Conservation (phyloP, 2,113 vertebrate species). For the Ictidomys tridecemlineatus region DNA sequence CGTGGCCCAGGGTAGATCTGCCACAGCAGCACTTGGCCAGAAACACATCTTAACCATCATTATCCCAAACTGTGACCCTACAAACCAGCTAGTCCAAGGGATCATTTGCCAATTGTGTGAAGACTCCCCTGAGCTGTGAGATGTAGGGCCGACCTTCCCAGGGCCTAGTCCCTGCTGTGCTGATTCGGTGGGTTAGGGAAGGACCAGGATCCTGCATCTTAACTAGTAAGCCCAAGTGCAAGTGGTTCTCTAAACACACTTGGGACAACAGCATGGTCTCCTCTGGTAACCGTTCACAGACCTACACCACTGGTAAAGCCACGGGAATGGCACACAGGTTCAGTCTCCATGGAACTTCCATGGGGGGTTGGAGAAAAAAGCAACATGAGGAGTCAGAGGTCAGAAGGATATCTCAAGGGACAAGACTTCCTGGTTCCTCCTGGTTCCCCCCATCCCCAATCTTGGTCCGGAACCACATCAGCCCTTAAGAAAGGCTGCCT, state of each 20-base stretch:
- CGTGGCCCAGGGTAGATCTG: rapidly evolving
- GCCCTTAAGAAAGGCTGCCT: neutral
- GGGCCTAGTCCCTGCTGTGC: no score
- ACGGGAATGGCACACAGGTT: neutral
- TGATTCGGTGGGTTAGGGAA: neutral
- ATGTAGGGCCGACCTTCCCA: neutral
- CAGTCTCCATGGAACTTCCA: neutral
- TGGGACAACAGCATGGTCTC: neutral
- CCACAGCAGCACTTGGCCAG: neutral
- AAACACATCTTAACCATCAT: neutral
- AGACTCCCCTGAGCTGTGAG: neutral
- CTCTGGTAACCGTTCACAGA: neutral
- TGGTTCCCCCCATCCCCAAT: neutral
- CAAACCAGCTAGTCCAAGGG: neutral
- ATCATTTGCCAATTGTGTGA: neutral
- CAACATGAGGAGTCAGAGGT: neutral
- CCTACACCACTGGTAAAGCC: neutral
- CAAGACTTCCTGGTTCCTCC: neutral
- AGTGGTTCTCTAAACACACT: neutral
- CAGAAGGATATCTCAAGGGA: rapidly evolving
- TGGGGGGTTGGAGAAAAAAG: neutral
- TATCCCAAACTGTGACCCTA: neutral
- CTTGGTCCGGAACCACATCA: neutral
- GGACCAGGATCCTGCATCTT: neutral
- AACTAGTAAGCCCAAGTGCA: neutral